A percentile compares a stretch with the other conserved stretches of the same genome.
These are phyloP conservation scores for Tenthredo amoena DNA, from an alignment of 2,888 invertebrate species.

Conservation along the genomic window DNA sequence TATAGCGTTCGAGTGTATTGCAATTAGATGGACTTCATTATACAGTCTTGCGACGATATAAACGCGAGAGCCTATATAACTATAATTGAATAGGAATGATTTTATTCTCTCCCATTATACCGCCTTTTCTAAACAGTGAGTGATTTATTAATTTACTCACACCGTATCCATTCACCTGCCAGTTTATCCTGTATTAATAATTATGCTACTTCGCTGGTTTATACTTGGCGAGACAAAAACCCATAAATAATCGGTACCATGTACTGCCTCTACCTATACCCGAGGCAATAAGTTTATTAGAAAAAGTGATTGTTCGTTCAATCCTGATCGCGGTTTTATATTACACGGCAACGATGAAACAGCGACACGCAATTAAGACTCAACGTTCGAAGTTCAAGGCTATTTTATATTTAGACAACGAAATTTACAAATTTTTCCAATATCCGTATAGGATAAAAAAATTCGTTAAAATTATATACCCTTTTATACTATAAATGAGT, in stretches of 20 bases:
- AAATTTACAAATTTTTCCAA: neutral
- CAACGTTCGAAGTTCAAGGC: neutral
- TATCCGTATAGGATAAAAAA: neutral
- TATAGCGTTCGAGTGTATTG: neutral
- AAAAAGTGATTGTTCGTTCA: neutral
- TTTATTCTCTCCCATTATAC: neutral
- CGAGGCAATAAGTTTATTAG: neutral
- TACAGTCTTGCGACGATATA: neutral
- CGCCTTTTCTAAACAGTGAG: neutral
- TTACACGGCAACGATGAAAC: neutral
- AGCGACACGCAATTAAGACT: neutral
- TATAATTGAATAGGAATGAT: conserved; percentile 2
- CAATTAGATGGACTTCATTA: neutral
- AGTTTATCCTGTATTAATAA: too few species aligned
- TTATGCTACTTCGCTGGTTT: neutral
- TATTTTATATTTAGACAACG: neutral
- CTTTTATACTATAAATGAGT: neutral
- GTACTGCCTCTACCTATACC: neutral
- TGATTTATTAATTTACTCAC: conserved; percentile 15
- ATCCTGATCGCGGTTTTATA: neutral
- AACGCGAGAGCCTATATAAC: neutral
- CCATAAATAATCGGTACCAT: conserved; percentile 10
- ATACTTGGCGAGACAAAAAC: neutral
- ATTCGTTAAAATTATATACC: neutral
- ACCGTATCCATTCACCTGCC: neutral